phyloP scores from a whole-genome alignment of 2,888 invertebrate genomes.

The Mesorhabditis spiculigera region DNA sequence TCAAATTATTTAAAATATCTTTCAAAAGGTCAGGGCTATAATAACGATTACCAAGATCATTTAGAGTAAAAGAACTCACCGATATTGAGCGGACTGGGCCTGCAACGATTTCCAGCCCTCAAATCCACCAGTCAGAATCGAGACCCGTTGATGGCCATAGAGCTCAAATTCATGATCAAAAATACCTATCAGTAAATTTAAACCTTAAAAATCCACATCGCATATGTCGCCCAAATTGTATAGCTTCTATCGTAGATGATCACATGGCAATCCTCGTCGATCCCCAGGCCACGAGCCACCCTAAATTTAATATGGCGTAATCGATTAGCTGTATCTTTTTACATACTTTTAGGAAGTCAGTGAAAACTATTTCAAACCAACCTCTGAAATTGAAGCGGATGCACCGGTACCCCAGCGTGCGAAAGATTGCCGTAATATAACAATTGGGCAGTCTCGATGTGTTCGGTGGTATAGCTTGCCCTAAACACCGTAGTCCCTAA shows the following conservation, averaged over 20 bases:
- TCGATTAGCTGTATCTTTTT: background rate
- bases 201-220: slow-evolving; percentile 54
- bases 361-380: background rate
- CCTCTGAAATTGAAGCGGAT: slow-evolving; percentile 48
- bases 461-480: slow-evolving; percentile 31
- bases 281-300: slow-evolving; percentile 47
- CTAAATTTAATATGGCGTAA: slow-evolving; percentile 17
- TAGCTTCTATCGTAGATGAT: slow-evolving; percentile 52
- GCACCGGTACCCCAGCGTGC: slow-evolving; percentile 55
- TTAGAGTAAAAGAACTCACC: too few species aligned
- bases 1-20: too few species aligned
- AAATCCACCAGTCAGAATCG: slow-evolving; percentile 49
- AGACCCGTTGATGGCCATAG: slow-evolving; percentile 49
- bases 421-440: slow-evolving; percentile 50
- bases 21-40: too few species aligned
- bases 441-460: slow-evolving; percentile 47
- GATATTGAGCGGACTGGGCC: slow-evolving; percentile 32
- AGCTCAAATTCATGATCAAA: slow-evolving; percentile 23
- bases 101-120: slow-evolving; percentile 44
- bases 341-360: background rate
- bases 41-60: too few species aligned
- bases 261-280: slow-evolving; percentile 52
- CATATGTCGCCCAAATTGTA: slow-evolving; percentile 51
- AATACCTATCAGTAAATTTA: background rate
- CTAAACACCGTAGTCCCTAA: too few species aligned